These are phyloP conservation scores for Neodon shergylaensis DNA, from an alignment of 2,113 vertebrate species.

Conservation along the genomic window DNA sequence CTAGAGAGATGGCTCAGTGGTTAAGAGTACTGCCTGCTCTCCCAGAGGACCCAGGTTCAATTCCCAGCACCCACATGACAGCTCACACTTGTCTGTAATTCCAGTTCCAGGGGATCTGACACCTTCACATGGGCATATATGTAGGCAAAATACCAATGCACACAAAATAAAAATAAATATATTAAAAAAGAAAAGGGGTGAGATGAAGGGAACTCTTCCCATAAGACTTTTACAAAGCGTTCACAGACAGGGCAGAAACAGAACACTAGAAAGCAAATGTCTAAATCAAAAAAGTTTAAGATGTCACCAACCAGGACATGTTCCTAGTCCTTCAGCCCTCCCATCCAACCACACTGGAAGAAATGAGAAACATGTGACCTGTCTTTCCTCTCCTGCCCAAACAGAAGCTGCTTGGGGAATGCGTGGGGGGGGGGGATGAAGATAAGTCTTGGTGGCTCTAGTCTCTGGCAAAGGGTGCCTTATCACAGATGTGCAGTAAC, in stretches of 20 bases:
- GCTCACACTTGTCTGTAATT: no score
- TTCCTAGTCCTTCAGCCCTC: background rate
- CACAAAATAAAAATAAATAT: no score
- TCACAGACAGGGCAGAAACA: background rate
- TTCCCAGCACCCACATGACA: no score
- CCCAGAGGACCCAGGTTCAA: no score
- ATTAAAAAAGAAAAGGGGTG: background rate
- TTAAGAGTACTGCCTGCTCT: no score
- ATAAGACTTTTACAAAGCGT: background rate
- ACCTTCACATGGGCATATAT: no score
- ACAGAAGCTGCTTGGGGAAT: background rate
- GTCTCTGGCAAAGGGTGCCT: background rate
- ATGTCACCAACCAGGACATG: background rate
- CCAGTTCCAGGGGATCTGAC: no score
- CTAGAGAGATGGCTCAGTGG: no score
- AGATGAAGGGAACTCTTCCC: background rate
- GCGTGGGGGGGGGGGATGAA: background rate
- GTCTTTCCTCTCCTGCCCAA: background rate
- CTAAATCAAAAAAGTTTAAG: constrained; percentile 19
- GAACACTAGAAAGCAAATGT: background rate
- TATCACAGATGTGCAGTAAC: background rate
- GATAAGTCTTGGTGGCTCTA: background rate
- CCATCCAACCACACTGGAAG: background rate
- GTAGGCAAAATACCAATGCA: no score
- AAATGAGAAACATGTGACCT: background rate